phyloP scores from a whole-genome alignment of 1,140 invertebrate species.

The Holcopasites calliopsidis region DNA sequence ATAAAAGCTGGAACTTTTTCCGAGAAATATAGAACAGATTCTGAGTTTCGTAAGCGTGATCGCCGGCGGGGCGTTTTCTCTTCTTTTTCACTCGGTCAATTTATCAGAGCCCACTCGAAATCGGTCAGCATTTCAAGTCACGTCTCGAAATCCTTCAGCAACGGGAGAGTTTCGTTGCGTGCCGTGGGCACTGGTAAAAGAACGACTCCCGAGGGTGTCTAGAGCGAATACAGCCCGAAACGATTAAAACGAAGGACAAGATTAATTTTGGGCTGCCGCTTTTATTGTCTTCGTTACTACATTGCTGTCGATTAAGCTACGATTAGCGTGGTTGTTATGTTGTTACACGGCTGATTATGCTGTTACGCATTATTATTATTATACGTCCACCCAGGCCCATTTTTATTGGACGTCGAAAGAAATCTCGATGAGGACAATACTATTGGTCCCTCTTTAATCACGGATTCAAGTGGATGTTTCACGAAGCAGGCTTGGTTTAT shows the following conservation, averaged over 20 bases:
- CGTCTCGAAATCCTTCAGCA: slow-evolving; percentile 12
- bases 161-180: not conserved
- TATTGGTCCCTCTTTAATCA: slow-evolving; percentile 48
- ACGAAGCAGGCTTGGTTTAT: not conserved
- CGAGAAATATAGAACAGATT: not conserved
- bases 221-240: not conserved
- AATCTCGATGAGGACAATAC: slow-evolving; percentile 33
- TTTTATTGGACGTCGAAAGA: slow-evolving; percentile 26
- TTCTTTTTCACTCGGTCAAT: not conserved
- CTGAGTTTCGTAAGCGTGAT: not conserved
- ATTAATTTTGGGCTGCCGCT: not conserved
- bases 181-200: not conserved
- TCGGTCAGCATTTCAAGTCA: slow-evolving; percentile 12
- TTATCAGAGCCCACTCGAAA: not conserved
- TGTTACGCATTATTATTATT: slow-evolving; percentile 26
- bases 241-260: slow-evolving; percentile 9
- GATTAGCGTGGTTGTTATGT: slow-evolving; percentile 27
- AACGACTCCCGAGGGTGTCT: not conserved
- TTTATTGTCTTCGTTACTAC: slow-evolving; percentile 1
- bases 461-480: not conserved
- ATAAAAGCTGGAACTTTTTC: too few relatives aligned
- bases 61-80: too few relatives aligned
- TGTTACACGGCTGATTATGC: slow-evolving; percentile 30
- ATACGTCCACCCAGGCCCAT: not conserved
- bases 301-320: slow-evolving; percentile 45